Conservation (phyloP, 1,140 invertebrate genomes). For the Hylaeus anthracinus region DNA sequence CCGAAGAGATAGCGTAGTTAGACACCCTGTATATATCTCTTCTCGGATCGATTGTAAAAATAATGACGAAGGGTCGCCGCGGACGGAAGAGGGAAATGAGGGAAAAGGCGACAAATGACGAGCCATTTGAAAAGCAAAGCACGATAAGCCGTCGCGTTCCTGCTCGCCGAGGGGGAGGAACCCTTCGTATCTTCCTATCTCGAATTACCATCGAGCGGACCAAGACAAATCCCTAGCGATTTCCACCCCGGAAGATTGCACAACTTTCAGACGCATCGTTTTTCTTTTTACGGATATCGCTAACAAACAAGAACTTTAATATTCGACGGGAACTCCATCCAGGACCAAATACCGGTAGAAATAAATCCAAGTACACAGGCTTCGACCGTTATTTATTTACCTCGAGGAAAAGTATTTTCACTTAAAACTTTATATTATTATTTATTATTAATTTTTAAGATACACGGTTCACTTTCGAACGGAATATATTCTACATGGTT, state of each 20-base stretch:
- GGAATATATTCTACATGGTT: too few species aligned
- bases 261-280: conserved; percentile 6
- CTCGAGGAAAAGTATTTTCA: too few species aligned
- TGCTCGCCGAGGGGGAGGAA: neutral
- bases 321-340: neutral
- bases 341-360: too few species aligned
- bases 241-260: conserved; percentile 20
- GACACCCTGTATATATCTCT: neutral
- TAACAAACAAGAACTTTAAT: neutral
- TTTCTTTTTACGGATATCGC: neutral
- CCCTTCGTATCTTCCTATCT: conserved; percentile 29
- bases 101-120: conserved; percentile 32
- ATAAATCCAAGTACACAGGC: too few species aligned
- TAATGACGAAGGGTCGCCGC: neutral
- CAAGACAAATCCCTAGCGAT: conserved; percentile 40
- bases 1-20: too few species aligned
- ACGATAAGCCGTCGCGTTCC: conserved; percentile 29
- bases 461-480: too few species aligned
- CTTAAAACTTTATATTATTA: too few species aligned
- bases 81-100: conserved; percentile 9
- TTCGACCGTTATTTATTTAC: too few species aligned
- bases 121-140: conserved; percentile 47
- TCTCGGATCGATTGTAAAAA: conserved; percentile 35
- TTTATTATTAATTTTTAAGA: too few species aligned
- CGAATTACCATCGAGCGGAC: conserved; percentile 12